Base-by-base conservation (phyloP, 2,888 invertebrate genomes). In the Allolobophora icterica region DNA sequence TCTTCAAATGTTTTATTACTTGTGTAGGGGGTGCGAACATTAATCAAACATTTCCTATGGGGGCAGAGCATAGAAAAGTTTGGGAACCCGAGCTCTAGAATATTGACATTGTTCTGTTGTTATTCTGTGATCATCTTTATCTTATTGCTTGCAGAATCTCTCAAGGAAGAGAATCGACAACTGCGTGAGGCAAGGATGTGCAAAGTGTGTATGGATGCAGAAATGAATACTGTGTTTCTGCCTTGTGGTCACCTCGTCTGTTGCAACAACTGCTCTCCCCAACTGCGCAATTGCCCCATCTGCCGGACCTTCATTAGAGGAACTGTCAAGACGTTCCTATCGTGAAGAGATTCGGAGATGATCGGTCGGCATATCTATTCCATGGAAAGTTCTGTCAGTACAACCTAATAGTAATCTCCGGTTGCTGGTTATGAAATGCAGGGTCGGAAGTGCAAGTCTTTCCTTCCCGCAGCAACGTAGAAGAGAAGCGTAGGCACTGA, bases 171-270 rank as follows among this genome's bases (percentile, higher is more conserved):
- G 95, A 98, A 98, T 95, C 96, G 97, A 91, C 96, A 97, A 94
- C 95, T 98, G 91, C 97, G 97, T 94, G 98, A 98, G 95, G 97
- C 97, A 89, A 96, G 97, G 91, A 90, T 96, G 35, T 99, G 99
- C 95, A 98, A 98, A 96, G 97, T 99, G 93, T 99, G 99, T 95
- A 97, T 99, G 97, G 98, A 98, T 95, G 97, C 97, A 93, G 98
- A 98, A 96, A 97, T 98, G 92, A 94, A 94, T 91, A 97, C 98
- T 91, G 98, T 98, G 92, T 98, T 99, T 96, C 96, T 99, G 93
- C 99, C 99, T 33, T 99, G 99, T 95, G 98, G 98, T 2, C 99
- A 99, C 96, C 96, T 99, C 94, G 97, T 98, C 92, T 97, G 98
- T 91, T 99, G 99, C 95, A 97, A 97, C 91, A 97, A 97, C 94